These are phyloP conservation scores for Drosophila kanekoi DNA, from an alignment of 2,888 invertebrate species.

Conservation along the genomic window DNA sequence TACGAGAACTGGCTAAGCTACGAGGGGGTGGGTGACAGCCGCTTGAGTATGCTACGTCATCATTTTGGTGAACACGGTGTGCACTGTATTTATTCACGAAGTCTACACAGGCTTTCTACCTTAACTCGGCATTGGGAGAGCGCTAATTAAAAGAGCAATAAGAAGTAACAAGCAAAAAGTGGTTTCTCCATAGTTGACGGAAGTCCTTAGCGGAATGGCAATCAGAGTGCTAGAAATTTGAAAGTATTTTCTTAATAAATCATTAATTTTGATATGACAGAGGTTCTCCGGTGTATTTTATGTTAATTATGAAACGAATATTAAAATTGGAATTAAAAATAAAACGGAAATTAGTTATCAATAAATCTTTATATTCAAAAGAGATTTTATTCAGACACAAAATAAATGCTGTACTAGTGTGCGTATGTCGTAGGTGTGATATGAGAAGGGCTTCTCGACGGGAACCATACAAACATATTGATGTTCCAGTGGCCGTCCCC, in stretches of 20 bases:
- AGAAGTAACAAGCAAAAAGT: conserved; percentile 27
- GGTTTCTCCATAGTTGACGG: conserved; percentile 21
- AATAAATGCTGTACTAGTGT: not conserved
- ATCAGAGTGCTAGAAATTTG: conserved; percentile 8
- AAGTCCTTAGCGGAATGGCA: conserved; percentile 47
- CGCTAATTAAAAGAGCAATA: conserved; percentile 42
- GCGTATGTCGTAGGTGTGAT: conserved; percentile 44
- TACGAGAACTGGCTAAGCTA: conserved; percentile 12
- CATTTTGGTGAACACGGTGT: conserved; percentile 43
- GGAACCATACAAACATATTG: not conserved
- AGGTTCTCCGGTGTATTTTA: too few relatives aligned
- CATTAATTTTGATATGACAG: not conserved
- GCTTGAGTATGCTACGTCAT: conserved; percentile 64
- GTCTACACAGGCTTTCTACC: conserved; percentile 39
- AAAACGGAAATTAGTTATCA: not conserved
- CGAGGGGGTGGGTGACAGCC: conserved; percentile 42
- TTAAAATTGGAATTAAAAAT: too few relatives aligned
- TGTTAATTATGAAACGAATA: too few relatives aligned
- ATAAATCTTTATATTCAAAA: not conserved
- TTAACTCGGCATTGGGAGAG: conserved; percentile 36
- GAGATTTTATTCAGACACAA: not conserved
- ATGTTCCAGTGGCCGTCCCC: conserved; percentile 1
- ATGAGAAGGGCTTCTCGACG: conserved; percentile 42
- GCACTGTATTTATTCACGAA: conserved; percentile 9
- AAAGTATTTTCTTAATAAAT: not conserved